phyloP scores from a whole-genome alignment of 2,113 vertebrate species.

The Eublepharis macularius region DNA sequence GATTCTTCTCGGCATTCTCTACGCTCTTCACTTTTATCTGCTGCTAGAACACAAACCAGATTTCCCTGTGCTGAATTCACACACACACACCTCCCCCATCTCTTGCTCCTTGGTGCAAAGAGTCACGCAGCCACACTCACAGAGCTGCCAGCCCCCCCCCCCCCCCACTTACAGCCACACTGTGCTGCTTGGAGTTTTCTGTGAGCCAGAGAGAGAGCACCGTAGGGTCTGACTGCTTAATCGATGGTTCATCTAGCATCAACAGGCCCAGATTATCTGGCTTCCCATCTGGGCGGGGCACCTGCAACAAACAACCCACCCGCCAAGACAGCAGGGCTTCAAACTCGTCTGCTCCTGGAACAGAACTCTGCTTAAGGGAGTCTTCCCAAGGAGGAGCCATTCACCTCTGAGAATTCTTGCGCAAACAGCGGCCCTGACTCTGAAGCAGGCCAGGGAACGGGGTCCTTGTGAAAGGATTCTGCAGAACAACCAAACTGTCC shows the following conservation, averaged over 20 bases:
- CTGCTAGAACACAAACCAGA: constrained; percentile 61
- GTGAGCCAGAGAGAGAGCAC: constrained; percentile 93
- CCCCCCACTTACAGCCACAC: constrained; percentile 73
- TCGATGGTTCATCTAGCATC: constrained; percentile 91
- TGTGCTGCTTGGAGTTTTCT: constrained; percentile 92
- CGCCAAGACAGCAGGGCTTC: no score
- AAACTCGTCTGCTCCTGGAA: neutral
- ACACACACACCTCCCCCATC: no score
- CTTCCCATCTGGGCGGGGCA: constrained; percentile 86
- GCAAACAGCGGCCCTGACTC: neutral
- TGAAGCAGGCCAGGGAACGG: neutral
- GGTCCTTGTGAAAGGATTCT: neutral
- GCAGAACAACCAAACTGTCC: neutral
- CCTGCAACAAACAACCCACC: constrained; percentile 71
- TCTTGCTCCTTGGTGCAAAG: neutral
- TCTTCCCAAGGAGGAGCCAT: neutral
- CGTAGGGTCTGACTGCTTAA: constrained; percentile 92
- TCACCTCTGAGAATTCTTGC: no score
- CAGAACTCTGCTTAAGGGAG: neutral
- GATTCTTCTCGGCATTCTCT: constrained; percentile 85
- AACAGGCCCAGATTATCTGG: constrained; percentile 87
- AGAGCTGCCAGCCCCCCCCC: rapidly evolving
- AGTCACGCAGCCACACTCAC: neutral
- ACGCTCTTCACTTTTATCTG: constrained; percentile 89
- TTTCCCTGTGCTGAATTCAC: neutral